A percentile compares a stretch with the other conserved stretches of the same genome.
Evolutionary conservation across 2,888 invertebrate genomes (phyloP).

Genomic region (Campoletis raptor): DNA sequence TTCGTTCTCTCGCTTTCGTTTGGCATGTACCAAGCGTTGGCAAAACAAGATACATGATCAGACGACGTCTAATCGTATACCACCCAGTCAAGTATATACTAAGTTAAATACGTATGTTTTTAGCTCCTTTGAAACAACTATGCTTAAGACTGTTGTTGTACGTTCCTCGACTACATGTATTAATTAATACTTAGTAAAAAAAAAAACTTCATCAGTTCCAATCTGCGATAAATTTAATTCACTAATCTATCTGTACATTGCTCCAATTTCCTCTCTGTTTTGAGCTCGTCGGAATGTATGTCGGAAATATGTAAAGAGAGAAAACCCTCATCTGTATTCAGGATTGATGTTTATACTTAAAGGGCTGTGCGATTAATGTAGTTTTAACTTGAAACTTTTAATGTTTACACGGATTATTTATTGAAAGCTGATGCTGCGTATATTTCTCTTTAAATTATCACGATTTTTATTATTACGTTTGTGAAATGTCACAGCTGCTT

Average conservation of each 20-base stretch:
- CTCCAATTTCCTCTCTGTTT: not conserved
- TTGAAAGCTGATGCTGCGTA: not conserved
- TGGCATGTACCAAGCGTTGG: conserved; percentile 22
- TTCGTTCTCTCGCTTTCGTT: conserved; percentile 38
- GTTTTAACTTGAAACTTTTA: not conserved
- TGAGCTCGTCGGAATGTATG: not conserved
- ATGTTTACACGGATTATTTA: not conserved
- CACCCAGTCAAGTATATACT: not conserved
- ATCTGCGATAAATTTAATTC: not conserved
- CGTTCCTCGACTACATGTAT: not conserved
- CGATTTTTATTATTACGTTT: not conserved
- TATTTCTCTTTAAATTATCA: not conserved
- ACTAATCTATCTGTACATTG: not conserved
- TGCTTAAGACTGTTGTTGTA: not conserved
- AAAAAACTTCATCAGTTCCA: not conserved
- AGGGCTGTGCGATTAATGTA: not conserved
- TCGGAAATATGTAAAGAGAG: not conserved
- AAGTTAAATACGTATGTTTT: conserved; percentile 3
- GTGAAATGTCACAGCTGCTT: conserved; percentile 11
- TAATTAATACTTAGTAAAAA: not conserved
- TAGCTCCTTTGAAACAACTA: not conserved
- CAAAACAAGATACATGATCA: conserved; percentile 2
- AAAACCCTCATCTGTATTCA: not conserved
- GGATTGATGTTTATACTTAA: not conserved
- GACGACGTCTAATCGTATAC: not conserved